Base-by-base conservation (phyloP, 2,797 vertebrate genomes). In the Morus bassanus region DNA sequence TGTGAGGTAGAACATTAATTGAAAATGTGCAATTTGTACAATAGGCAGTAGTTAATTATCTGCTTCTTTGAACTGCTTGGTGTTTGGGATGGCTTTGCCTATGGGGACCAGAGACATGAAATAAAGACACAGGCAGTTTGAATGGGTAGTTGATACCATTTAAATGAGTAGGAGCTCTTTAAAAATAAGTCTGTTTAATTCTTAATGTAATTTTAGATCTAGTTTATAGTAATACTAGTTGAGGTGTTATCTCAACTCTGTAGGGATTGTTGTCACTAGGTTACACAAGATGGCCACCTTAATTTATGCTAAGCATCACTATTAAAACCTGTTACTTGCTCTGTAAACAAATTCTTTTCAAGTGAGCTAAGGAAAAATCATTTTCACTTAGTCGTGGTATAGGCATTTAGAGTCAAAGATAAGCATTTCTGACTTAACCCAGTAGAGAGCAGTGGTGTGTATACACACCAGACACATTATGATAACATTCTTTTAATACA, bases 1-100 rank as follows among this genome's bases (percentile, higher is more conserved):
- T 96, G 63, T 95, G 89, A 96, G 93, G 95, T 96, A 97, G 93
- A 96, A 93, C 94, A 94, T 96, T 97, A 96, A 97, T 96, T 96
- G 94, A 93, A 97, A 96, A 94, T 88, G 80, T 96, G 93, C 89
- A 90, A 94, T 97, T 97, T 97, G 92, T 97, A 95, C 95, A 95
- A 93, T 92, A 96, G 93, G 88, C 92, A 92, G 93, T 96, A 93
- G 92, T 97, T 96, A 96, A 96, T 97, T 96, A 95, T 94, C 95
- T 95, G 87, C 93, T 96, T 91, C 95, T 97, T 96, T 97, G 95
- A 96, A 93, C 93, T 96, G 88, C 87, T 93, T 89, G 89, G 72
- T 94, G 92, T 97, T 97, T 96, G 95, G 92, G 89, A 97, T 96
- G 93, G 45, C 79, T 93, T 85, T 94, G 93, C 92, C 93, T 84